A percentile compares a stretch with the other conserved stretches of the same genome.
Conservation (phyloP, 2,888 invertebrate genomes). For the Kryphioiulus occultus region DNA sequence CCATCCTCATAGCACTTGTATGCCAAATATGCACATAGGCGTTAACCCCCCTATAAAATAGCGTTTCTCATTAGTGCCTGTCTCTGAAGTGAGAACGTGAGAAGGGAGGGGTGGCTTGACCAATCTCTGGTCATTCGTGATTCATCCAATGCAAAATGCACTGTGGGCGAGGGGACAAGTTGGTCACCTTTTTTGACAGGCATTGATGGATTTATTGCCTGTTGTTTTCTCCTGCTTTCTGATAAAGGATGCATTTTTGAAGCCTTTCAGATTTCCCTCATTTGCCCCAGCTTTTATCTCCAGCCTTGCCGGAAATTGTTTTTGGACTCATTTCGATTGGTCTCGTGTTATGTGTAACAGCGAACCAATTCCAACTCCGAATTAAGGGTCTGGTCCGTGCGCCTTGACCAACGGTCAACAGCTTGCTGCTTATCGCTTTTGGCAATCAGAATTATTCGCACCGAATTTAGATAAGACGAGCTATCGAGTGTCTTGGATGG, state of each 20-base stretch:
- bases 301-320: not conserved
- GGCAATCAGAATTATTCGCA: not conserved
- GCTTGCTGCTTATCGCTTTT: not conserved
- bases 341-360: not conserved
- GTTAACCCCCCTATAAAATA: not conserved
- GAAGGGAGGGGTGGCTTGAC: not conserved
- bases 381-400: not conserved
- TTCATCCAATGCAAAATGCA: not conserved
- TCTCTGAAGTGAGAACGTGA: not conserved
- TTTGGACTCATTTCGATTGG: slow-evolving; percentile 5
- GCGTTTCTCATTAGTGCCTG: not conserved
- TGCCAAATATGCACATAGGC: not conserved
- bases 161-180: not conserved
- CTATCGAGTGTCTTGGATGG: not conserved
- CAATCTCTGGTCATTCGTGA: not conserved
- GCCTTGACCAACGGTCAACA: not conserved
- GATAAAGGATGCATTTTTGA: not conserved
- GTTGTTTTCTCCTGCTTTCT: not conserved
- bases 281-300: not conserved
- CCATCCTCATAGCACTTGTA: not conserved
- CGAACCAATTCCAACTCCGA: not conserved
- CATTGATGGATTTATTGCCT: slow-evolving; percentile 5
- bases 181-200: not conserved
- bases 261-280: slow-evolving; percentile 5
- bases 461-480: not conserved